Base-by-base conservation (phyloP, 92 coral and sea anemone genomes). In the Epizoanthus ramosus region DNA sequence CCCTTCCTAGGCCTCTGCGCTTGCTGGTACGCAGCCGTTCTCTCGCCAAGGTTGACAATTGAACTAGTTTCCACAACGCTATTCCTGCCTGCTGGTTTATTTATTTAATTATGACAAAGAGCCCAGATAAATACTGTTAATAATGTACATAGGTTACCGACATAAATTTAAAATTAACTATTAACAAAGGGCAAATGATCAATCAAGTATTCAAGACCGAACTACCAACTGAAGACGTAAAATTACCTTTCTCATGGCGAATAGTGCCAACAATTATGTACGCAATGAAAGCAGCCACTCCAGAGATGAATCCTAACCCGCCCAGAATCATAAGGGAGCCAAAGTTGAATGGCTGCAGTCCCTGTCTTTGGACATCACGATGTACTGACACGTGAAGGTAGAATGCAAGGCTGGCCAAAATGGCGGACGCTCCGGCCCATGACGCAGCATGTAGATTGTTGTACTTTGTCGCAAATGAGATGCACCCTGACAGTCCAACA, bases 401-500 rank as follows among this genome's bases (percentile, higher is more conserved):
- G 12, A 94, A 86, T 28, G 87, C 89, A 60, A 85, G 35, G n/a
- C 71, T n/a, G 43, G 98, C 98, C 57, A 85, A 87, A 3, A 87
- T 22, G 14, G 98, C 92, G 9, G 98, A 94, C 24, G 87, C 87
- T 1, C 83, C 94, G 2, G 98, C 97, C 97, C 97, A 92, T 7
- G 59, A 74, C 10, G 92, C 88, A 31, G 94, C 97, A 74, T 85
- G 73, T 61, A 79, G 73, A 71, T 94, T 94, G 28, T 90, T 76
- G 79, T 80, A 94, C 57, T 92, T 91, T 50, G 16, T 64, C 0
- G 79, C 84, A 74, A 94, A 94, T 3, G 64, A 56, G 13, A 74
- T 22, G 57, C 94, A 88, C n/a, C 89, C 97, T 68, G 91, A 63
- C 15, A 88, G 54, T 14, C 98, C 98, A 16, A 80, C 90, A 37